Evolutionary conservation across 2,797 vertebrate species (phyloP), one percentile per base, ranked within the genome.

Genomic region (Sebastes diaconus): DNA sequence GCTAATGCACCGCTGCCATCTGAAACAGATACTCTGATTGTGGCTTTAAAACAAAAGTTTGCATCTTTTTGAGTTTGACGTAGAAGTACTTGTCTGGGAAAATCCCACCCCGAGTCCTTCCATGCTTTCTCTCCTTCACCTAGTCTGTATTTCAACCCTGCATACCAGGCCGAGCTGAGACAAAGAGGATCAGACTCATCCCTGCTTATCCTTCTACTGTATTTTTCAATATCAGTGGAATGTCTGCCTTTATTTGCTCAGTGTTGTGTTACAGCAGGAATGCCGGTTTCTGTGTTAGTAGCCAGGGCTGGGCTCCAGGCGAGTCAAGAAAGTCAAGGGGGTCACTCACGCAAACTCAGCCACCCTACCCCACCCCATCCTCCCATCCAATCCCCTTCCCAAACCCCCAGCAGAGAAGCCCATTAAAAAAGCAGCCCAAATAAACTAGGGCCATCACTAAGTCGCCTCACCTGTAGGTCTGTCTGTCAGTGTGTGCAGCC

Each of bases 181-280:
- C 87, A 87, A 79, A 87, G 68, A 80, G 88, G 88, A 87, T 90
- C 91, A 88, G 76, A 76, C 85, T 94, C 92, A 94, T 93, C 91
- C 90, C 75, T 80, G 83, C 82, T 93, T 90, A 94, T 92, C 89
- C 90, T 75, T 85, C 72, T 79, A 84, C 87, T 90, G 85, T 91
- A 92, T 87, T 93, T 94, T 93, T 93, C 92, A 94, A 93, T 93
- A 94, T 93, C 88, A 88, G 9, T 87, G 93, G 94, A 93, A 95
- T 94, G 93, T 91, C 90, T 88, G 80, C 80, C 86, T 91, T 90
- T 92, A 88, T 92, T 94, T 93, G 80, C 72, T 89, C 78, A 80
- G 90, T 84, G 78, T 72, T 80, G 72, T 77, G 88, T 93, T 92
- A 88, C 88, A 81, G 70, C 73, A 87, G 83, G 91, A 93, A 93